phyloP scores from a whole-genome alignment of 2,797 vertebrate genomes.

The Siniperca obscura region DNA sequence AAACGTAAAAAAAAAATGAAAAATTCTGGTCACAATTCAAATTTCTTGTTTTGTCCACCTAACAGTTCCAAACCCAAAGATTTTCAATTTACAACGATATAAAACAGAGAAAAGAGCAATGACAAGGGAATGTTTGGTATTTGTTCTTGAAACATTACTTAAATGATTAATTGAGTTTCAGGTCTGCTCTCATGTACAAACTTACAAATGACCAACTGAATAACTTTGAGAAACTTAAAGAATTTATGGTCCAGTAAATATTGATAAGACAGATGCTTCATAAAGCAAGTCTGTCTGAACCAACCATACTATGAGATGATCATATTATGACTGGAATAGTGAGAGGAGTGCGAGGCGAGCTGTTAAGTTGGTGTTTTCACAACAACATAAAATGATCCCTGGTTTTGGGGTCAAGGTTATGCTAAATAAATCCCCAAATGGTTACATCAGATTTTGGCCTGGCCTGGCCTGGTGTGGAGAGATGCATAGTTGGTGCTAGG shows the following conservation, averaged over 20 bases:
- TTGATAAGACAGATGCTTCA: not conserved
- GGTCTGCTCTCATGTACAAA: not conserved
- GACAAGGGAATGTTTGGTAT: not conserved
- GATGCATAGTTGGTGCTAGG: not conserved
- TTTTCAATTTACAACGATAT: not conserved
- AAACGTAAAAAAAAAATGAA: not conserved
- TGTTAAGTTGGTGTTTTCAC: slow-evolving; percentile 11
- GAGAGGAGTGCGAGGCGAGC: not conserved
- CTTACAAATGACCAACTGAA: not conserved
- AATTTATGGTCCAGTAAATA: not conserved
- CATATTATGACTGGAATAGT: not conserved
- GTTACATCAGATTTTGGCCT: slow-evolving; percentile 30
- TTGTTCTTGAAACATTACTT: not conserved
- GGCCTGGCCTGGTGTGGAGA: slow-evolving; percentile 5
- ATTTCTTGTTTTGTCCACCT: not conserved
- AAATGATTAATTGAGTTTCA: not conserved
- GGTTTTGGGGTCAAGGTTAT: slow-evolving; percentile 21
- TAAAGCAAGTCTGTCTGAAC: not conserved
- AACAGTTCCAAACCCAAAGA: not conserved
- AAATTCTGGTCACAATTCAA: not conserved
- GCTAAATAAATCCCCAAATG: slow-evolving; percentile 4
- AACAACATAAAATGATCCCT: not conserved
- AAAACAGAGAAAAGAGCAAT: not conserved
- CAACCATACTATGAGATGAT: not conserved
- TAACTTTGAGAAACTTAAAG: not conserved